Evolutionary conservation across 1,140 invertebrate species (phyloP), one percentile per base, ranked within the genome.

Genomic region (Melitaea cinxia): DNA sequence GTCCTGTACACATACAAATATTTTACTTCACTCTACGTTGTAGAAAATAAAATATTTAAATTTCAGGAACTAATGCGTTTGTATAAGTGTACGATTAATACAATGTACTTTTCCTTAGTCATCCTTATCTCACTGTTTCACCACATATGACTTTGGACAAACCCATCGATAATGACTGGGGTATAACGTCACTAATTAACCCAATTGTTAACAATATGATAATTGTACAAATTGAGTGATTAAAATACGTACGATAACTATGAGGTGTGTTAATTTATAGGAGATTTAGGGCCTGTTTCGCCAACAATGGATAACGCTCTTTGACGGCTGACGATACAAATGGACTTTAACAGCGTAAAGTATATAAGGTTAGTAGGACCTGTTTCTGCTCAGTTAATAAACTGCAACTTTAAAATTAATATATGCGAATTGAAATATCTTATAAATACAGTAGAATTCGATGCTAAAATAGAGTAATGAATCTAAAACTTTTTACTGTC

Each of bases 221-320:
- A 56, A 56, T 42, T 37, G 15, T 35, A n/a, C n/a, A n/a, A n/a
- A 56, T 12, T 33, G 24, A 39, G 15, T 12, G 7, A 39, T n/a
- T 56, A n/a, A 14, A 50, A 47, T 24, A 7, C n/a, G 17, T 5
- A 24, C 28, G 15, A 1, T 55, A 47, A 47, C 45, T 24, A 49
- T 53, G 35, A 30, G 49, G 37, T 57, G 54, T 52, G 24, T 59
- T n/a, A n/a, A n/a, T n/a, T n/a, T n/a, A n/a, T n/a, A n/a, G n/a
- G n/a, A n/a, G n/a, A n/a, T n/a, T n/a, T n/a, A n/a, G n/a, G n/a
- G n/a, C n/a, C n/a, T n/a, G n/a, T n/a, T n/a, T n/a, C n/a, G n/a
- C n/a, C n/a, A n/a, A n/a, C n/a, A n/a, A n/a, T n/a, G n/a, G n/a
- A n/a, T n/a, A n/a, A n/a, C n/a, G n/a, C n/a, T n/a, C n/a, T 47